Percentiles rank a stretch among this genome's conserved stretches.
Conservation (phyloP, 2,113 vertebrate genomes). For the Gymnorhina tibicen region DNA sequence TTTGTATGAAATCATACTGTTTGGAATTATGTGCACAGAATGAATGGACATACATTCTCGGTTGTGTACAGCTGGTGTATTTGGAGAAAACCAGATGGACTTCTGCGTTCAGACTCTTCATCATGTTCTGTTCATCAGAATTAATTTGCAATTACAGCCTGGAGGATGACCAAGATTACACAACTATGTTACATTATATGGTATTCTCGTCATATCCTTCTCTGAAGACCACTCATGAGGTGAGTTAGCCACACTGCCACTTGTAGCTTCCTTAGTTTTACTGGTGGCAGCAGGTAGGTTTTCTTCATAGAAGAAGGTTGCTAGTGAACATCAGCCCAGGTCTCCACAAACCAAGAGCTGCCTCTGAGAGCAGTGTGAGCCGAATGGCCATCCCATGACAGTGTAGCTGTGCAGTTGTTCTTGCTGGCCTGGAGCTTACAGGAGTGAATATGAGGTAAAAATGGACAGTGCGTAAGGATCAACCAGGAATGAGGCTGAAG, state of each 20-base stretch:
- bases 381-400: rapidly evolving
- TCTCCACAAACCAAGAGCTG: not conserved
- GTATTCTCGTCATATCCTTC: not conserved
- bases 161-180: not conserved
- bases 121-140: not conserved
- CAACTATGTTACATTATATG: not conserved
- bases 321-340: not conserved
- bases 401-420: not conserved
- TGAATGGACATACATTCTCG: not conserved
- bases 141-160: constrained; percentile 18
- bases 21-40: not conserved
- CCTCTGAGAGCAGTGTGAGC: not conserved
- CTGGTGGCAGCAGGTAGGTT: not conserved
- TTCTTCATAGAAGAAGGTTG: not conserved
- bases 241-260: not conserved
- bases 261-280: not conserved
- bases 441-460: not conserved
- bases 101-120: not conserved
- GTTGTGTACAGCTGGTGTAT: constrained; percentile 2
- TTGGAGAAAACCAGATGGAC: constrained; percentile 28
- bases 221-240: not conserved
- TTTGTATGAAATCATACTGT: not conserved
- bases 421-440: not conserved
- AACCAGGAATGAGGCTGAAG: not conserved
- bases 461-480: not conserved